phyloP scores from a whole-genome alignment of 2,797 vertebrate genomes.

The Sciurus carolinensis region DNA sequence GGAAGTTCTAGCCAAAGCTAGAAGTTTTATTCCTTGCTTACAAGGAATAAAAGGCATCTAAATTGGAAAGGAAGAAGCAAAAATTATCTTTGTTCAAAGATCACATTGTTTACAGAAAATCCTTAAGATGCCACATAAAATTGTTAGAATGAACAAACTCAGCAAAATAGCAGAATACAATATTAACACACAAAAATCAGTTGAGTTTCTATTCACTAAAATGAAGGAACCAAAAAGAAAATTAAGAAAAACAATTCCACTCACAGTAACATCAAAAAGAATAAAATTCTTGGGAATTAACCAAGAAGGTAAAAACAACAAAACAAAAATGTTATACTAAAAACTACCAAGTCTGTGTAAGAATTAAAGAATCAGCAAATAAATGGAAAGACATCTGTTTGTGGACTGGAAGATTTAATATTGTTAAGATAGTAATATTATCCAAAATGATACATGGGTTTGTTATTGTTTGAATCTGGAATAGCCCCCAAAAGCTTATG shows the following conservation, averaged over 20 bases:
- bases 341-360: neutral
- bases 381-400: neutral
- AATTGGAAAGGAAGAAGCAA: neutral
- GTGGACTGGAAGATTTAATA: neutral
- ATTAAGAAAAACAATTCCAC: neutral
- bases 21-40: too few relatives aligned
- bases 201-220: neutral
- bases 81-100: neutral
- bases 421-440: neutral
- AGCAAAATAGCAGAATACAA: neutral
- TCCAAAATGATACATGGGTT: neutral
- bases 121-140: neutral
- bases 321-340: neutral
- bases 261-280: neutral
- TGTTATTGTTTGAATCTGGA: too few relatives aligned
- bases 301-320: neutral
- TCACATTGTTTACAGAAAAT: neutral
- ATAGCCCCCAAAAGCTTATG: too few relatives aligned
- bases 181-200: neutral
- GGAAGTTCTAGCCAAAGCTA: neutral
- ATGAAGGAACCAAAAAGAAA: neutral
- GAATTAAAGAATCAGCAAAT: neutral
- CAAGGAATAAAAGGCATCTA: constrained; percentile 2
- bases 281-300: neutral
- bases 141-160: neutral